Percentiles rank a stretch among this genome's conserved stretches.
Evolutionary conservation across 64 coral and sea anemone genomes (phyloP).

Genomic region (Astreopora myriophthalma): DNA sequence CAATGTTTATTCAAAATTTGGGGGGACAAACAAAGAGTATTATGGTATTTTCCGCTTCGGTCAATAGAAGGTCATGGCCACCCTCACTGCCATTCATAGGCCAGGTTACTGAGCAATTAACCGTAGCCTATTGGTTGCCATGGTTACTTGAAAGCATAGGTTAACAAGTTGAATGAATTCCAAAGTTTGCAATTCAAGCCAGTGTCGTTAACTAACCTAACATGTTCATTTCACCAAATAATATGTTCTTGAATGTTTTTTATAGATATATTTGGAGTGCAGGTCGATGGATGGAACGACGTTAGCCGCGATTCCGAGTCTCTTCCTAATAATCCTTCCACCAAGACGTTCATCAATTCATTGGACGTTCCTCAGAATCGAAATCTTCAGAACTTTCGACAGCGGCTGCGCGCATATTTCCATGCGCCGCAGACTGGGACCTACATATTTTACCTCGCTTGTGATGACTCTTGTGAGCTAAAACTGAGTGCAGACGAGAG

Average conservation of each 20-base stretch:
- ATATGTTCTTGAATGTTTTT: neutral
- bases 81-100: too few species aligned
- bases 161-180: too few species aligned
- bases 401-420: conserved; percentile 66
- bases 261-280: conserved; percentile 3
- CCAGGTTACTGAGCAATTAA: too few species aligned
- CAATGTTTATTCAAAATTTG: too few species aligned
- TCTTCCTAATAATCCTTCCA: neutral
- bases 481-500: conserved; percentile 50
- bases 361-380: conserved; percentile 22
- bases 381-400: conserved; percentile 10
- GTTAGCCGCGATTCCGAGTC: neutral
- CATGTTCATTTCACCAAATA: neutral
- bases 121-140: too few species aligned
- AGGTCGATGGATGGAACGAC: conserved; percentile 49
- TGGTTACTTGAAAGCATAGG: too few species aligned
- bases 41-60: too few species aligned
- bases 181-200: neutral
- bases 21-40: too few species aligned
- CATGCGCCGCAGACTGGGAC: conserved; percentile 73
- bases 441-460: conserved; percentile 74
- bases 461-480: conserved; percentile 82
- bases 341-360: conserved; percentile 26
- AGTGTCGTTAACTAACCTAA: neutral
- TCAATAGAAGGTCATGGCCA: too few species aligned